Base-by-base conservation (phyloP, 2,113 vertebrate species). In the Nothoprocta perdicaria region DNA sequence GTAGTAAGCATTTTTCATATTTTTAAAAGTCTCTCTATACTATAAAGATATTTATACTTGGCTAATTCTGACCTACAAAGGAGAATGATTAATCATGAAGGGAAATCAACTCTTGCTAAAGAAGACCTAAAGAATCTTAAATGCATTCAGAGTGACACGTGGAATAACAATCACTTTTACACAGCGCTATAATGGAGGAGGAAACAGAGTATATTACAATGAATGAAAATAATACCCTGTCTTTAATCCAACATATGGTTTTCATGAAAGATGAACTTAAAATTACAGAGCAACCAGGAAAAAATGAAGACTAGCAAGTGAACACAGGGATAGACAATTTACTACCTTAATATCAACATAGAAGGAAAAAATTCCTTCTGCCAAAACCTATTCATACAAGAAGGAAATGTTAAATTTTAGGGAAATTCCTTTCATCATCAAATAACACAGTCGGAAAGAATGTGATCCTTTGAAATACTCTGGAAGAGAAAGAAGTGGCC, bases 191-290 rank as follows among this genome's bases (percentile, higher is more conserved):
- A 93, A 72, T 73, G 41, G 73, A 89, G 84, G 62, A 80, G 72
- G 83, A 92, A 95, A 91, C 27, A 92, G 87, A 83, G 82, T 78
- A 50, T 65, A 83, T 94, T 83, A 90, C 80, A 88, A 53, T 76
- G 57, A 52, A 84, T 38, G 83, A 85, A 94, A 95, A 94, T 60
- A 90, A 88, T 76, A 92, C 22, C 29, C 23, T 27, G 33, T 22
- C 86, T 88, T 92, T 82, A 93, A 91, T 66, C 61, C 63, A 46
- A 82, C 90, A 95, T 53, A 63, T 33, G 63, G 74, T 88, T 89
- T 91, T 83, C 63, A 82, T 85, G 83, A 94, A 89, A 92, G 94
- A 85, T 71, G 38, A 95, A 88, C 57, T 91, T 77, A 46, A 91
- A 88, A 88, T 69, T 77, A 58, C 41, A 87, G 81, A 93, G 45